A percentile compares a stretch with the other conserved stretches of the same genome.
phyloP scores from a whole-genome alignment of 2,888 invertebrate genomes.

The Protula sp. region DNA sequence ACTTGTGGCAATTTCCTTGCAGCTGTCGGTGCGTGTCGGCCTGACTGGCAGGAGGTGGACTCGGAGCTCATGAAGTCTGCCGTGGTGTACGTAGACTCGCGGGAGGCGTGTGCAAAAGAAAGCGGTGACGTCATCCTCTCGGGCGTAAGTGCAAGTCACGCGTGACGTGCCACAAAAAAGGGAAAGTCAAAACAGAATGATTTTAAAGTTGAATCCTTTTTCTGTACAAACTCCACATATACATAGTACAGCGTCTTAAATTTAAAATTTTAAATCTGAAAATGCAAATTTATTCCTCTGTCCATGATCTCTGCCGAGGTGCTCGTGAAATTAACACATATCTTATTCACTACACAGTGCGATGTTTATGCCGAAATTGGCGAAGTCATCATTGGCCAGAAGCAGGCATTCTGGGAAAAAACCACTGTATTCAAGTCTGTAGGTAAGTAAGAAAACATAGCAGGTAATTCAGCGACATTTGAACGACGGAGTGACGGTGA shows the following conservation, averaged over 20 bases:
- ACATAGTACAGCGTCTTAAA: too few species aligned
- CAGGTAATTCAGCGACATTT: background rate
- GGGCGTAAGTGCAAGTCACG: conserved; percentile 52
- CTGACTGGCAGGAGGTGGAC: conserved; percentile 59
- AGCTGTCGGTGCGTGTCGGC: conserved; percentile 62
- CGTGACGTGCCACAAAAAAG: too few species aligned
- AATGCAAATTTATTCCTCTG: too few species aligned
- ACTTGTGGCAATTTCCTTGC: conserved; percentile 7
- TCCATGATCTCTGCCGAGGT: too few species aligned
- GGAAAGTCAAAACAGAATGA: too few species aligned
- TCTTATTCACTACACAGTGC: conserved; percentile 33
- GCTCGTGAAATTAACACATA: too few species aligned
- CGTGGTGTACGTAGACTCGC: conserved; percentile 60
- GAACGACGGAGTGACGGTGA: background rate
- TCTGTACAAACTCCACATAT: too few species aligned
- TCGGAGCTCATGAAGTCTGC: conserved; percentile 57
- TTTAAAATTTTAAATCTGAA: background rate
- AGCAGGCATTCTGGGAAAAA: conserved; percentile 37
- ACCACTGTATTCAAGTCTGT: conserved; percentile 65
- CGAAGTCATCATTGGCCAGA: conserved; percentile 55
- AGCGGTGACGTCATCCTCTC: conserved; percentile 56
- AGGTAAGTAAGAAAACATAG: conserved; percentile 57
- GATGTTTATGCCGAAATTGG: conserved; percentile 61
- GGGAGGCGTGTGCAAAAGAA: conserved; percentile 58
- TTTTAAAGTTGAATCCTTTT: too few species aligned